Evolutionary conservation across 2,888 invertebrate species (phyloP).

Genomic region (Linnaemya vulpina): DNA sequence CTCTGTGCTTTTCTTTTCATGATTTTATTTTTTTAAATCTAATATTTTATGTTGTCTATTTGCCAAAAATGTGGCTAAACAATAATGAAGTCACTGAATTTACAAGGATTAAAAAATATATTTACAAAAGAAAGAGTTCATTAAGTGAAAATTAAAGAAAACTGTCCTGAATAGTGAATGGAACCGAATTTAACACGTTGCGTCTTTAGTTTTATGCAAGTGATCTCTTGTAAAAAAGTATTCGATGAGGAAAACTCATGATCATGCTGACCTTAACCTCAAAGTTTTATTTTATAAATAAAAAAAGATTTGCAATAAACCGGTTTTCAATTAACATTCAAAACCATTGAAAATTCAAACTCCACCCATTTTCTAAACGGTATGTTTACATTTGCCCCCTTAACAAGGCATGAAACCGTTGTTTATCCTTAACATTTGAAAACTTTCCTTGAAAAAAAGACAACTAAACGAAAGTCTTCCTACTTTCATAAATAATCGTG

Average conservation of each 20-base stretch:
- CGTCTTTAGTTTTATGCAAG: too few relatives aligned
- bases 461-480: slow-evolving; percentile 71
- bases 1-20: neutral
- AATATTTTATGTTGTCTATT: slow-evolving; percentile 56
- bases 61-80: slow-evolving; percentile 63
- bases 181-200: too few relatives aligned
- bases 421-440: slow-evolving; percentile 72
- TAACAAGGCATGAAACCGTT: slow-evolving; percentile 82
- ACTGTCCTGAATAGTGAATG: too few relatives aligned
- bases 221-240: too few relatives aligned
- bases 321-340: slow-evolving; percentile 66
- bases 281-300: neutral
- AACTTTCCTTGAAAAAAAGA: slow-evolving; percentile 73
- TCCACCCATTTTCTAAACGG: slow-evolving; percentile 61
- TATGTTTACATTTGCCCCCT: slow-evolving; percentile 78
- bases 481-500: slow-evolving; percentile 28
- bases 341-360: slow-evolving; percentile 51
- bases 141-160: neutral
- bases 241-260: neutral
- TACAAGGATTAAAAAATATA: slow-evolving; percentile 61
- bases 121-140: slow-evolving; percentile 4
- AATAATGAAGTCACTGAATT: slow-evolving; percentile 71
- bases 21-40: slow-evolving; percentile 46
- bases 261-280: too few relatives aligned
- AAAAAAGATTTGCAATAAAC: slow-evolving; percentile 29